These are phyloP conservation scores for Malthinus seriepunctatus DNA, from an alignment of 2,888 invertebrate species.

Conservation along the genomic window DNA sequence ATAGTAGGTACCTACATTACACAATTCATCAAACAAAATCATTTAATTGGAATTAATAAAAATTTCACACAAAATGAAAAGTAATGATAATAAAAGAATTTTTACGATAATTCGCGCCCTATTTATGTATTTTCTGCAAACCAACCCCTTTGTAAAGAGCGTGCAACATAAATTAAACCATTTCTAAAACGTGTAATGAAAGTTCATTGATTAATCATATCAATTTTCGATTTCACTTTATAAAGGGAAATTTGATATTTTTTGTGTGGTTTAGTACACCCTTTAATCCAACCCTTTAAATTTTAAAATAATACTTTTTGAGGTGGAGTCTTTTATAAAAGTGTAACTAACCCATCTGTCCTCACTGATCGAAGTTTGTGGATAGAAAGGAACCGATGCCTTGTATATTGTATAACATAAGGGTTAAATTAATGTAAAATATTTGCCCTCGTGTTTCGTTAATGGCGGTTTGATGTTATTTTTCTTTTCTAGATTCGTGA, in stretches of 20 bases:
- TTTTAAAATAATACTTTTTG: background rate
- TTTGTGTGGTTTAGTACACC: constrained; percentile 12
- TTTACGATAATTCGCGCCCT: background rate
- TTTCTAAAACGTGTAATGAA: background rate
- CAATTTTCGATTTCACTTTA: constrained; percentile 5
- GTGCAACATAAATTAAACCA: background rate
- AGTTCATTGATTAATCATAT: constrained; percentile 13
- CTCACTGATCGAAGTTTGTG: constrained; percentile 12
- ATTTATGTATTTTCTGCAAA: background rate
- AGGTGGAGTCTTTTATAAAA: too few relatives aligned
- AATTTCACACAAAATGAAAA: too few relatives aligned
- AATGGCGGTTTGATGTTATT: constrained; percentile 13
- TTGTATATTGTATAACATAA: background rate
- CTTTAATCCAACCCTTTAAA: constrained; percentile 11
- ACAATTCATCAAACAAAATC: too few relatives aligned
- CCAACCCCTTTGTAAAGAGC: background rate
- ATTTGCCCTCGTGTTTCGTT: constrained; percentile 13
- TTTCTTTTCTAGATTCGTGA: constrained; percentile 15
- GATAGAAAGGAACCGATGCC: background rate
- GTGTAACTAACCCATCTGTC: constrained; percentile 11
- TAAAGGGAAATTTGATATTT: constrained; percentile 10
- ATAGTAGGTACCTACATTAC: too few relatives aligned
- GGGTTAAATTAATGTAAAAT: constrained; percentile 9
- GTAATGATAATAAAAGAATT: too few relatives aligned
- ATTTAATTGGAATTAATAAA: too few relatives aligned